Percentiles rank a stretch among this genome's conserved stretches.
phyloP scores from a whole-genome alignment of 2,888 invertebrate species.

The Atrina japonica region DNA sequence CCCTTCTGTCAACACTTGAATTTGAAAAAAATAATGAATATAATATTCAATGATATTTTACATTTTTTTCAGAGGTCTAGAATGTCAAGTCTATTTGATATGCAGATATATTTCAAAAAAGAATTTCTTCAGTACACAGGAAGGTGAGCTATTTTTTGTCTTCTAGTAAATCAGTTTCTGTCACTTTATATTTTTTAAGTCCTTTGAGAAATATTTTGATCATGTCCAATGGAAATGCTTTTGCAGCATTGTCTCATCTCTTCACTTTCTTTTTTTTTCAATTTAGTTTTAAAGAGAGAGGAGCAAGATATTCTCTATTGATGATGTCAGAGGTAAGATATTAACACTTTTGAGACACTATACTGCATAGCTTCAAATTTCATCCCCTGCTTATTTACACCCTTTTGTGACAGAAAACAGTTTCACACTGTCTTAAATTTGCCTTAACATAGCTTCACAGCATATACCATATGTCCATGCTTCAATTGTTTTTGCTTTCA shows the following conservation, averaged over 20 bases:
- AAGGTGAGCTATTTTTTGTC: slow-evolving; percentile 86
- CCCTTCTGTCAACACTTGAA: background rate
- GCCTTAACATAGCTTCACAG: too few species aligned
- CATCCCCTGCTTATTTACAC: too few species aligned
- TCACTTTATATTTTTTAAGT: background rate
- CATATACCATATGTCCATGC: too few species aligned
- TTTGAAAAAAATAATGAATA: background rate
- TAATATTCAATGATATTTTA: background rate
- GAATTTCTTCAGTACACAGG: slow-evolving; percentile 97
- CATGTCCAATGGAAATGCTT: too few species aligned
- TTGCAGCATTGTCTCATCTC: too few species aligned
- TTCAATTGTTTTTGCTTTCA: too few species aligned
- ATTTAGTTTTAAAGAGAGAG: slow-evolving; percentile 94
- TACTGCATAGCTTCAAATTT: too few species aligned
- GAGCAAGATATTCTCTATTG: slow-evolving; percentile 92
- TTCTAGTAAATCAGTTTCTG: background rate
- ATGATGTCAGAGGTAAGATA: slow-evolving; percentile 84
- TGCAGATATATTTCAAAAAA: slow-evolving; percentile 95
- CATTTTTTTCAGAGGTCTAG: slow-evolving; percentile 87
- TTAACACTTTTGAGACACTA: too few species aligned
- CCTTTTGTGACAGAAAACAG: too few species aligned
- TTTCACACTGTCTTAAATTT: too few species aligned
- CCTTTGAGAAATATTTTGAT: too few species aligned
- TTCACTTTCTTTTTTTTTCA: slow-evolving; percentile 26
- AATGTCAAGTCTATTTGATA: slow-evolving; percentile 88